A percentile compares a stretch with the other conserved stretches of the same genome.
Conservation (phyloP, 2,888 invertebrate genomes). For the Abrostola tripartita region DNA sequence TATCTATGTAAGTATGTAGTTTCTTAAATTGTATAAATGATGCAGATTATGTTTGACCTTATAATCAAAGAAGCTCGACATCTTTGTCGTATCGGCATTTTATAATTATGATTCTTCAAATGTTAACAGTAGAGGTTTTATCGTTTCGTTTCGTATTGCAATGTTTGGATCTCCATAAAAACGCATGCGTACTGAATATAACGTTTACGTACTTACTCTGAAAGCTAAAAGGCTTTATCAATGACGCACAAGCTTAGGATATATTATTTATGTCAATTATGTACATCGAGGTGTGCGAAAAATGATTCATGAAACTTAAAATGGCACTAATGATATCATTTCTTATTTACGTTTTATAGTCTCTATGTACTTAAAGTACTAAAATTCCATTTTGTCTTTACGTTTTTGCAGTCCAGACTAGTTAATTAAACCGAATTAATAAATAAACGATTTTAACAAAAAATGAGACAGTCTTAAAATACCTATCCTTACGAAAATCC, state of each 20-base stretch:
- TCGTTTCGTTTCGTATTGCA: slow-evolving; percentile 22
- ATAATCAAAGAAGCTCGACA: no score
- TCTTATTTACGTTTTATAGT: slow-evolving; percentile 57
- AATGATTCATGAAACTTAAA: slow-evolving; percentile 59
- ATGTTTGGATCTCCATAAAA: slow-evolving; percentile 20
- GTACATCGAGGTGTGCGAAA: slow-evolving; percentile 56
- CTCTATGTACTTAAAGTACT: slow-evolving; percentile 53
- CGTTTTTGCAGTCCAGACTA: slow-evolving; percentile 53
- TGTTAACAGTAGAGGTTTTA: slow-evolving; percentile 7
- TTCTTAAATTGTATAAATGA: no score
- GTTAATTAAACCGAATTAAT: slow-evolving; percentile 57
- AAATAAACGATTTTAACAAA: slow-evolving; percentile 57
- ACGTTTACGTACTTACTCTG: slow-evolving; percentile 34
- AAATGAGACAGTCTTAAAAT: slow-evolving; percentile 57
- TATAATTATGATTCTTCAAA: slow-evolving; percentile 11
- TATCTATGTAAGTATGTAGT: neutral
- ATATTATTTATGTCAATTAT: slow-evolving; percentile 43
- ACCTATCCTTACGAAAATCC: slow-evolving; percentile 53
- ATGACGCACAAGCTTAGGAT: slow-evolving; percentile 45
- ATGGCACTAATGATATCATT: slow-evolving; percentile 59
- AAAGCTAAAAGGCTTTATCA: slow-evolving; percentile 43
- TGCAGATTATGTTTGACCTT: no score
- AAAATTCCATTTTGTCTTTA: slow-evolving; percentile 36
- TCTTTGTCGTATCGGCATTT: no score
- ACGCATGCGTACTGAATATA: slow-evolving; percentile 23